Evolutionary conservation across 2,888 invertebrate genomes (phyloP).

Genomic region (Steinernema scapterisci): DNA sequence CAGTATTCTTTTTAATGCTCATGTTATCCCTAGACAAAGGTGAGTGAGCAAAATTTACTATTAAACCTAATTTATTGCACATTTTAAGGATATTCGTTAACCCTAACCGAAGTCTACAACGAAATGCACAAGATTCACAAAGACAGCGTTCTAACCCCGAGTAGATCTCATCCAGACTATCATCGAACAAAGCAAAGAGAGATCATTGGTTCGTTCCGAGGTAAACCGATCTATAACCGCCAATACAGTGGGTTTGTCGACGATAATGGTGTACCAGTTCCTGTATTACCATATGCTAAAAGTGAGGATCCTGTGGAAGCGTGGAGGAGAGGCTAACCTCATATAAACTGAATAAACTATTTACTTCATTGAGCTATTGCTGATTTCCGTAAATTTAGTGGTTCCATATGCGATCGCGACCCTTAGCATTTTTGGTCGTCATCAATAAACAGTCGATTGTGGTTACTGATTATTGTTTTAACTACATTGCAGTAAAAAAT

Average conservation of each 20-base stretch:
- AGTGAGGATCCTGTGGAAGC: neutral
- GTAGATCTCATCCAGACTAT: neutral
- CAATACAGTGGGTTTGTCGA: constrained; percentile 21
- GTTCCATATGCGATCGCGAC: too few species aligned
- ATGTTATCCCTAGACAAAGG: too few species aligned
- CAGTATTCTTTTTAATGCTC: too few species aligned
- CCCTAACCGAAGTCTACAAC: constrained; percentile 4
- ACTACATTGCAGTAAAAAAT: too few species aligned
- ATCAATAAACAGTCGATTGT: too few species aligned
- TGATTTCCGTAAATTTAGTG: too few species aligned
- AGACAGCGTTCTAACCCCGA: constrained; percentile 2
- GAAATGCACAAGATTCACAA: neutral
- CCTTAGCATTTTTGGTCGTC: too few species aligned
- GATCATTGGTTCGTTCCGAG: constrained; percentile 12
- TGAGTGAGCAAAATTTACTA: too few species aligned
- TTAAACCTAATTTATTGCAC: too few species aligned
- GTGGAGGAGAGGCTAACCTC: neutral
- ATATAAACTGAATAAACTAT: too few species aligned
- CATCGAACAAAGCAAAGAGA: constrained; percentile 9
- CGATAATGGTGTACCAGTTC: constrained; percentile 21
- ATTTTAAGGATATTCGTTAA: neutral
- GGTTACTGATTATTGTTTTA: too few species aligned
- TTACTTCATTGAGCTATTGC: too few species aligned
- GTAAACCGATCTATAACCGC: constrained; percentile 12
- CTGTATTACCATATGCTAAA: constrained; percentile 14